A percentile compares a stretch with the other conserved stretches of the same genome.
phyloP scores from a whole-genome alignment of 2,888 invertebrate species.

The Apodemia zela region DNA sequence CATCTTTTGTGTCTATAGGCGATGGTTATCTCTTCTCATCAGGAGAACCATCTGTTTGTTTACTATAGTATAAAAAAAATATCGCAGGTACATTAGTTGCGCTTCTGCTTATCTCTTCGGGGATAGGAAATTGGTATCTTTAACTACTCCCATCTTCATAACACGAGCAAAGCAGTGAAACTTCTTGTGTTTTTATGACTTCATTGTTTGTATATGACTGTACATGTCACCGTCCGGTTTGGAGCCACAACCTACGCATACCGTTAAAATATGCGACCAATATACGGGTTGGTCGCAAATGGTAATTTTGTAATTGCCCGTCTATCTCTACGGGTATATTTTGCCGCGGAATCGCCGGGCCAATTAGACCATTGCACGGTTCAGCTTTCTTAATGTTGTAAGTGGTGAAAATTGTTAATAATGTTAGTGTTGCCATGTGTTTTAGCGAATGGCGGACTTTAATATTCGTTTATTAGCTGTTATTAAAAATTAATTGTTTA shows the following conservation, averaged over 20 bases:
- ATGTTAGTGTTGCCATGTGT: slow-evolving; percentile 19
- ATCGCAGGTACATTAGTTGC: no score
- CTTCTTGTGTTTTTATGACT: background rate
- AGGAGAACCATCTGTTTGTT: no score
- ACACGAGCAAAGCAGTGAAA: background rate
- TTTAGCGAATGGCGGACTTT: background rate
- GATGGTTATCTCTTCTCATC: no score
- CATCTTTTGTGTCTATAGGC: no score
- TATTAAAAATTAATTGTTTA: background rate
- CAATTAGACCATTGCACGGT: slow-evolving; percentile 17
- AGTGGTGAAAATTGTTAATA: slow-evolving; percentile 22
- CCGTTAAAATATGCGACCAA: slow-evolving; percentile 58
- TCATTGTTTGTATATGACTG: slow-evolving; percentile 6
- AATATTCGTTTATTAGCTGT: background rate
- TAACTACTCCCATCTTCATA: background rate
- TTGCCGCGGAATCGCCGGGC: slow-evolving; percentile 17
- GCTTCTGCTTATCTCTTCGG: no score
- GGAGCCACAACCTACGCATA: slow-evolving; percentile 40
- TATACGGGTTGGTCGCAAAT: slow-evolving; percentile 53
- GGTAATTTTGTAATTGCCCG: slow-evolving; percentile 65
- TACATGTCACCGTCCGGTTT: slow-evolving; percentile 39
- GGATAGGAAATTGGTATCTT: no score
- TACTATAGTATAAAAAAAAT: no score
- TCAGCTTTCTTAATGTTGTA: slow-evolving; percentile 22
- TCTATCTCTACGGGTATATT: slow-evolving; percentile 41